Evolutionary conservation across 2,797 vertebrate genomes (phyloP).

Genomic region (Oryzias dopingdopingensis): DNA sequence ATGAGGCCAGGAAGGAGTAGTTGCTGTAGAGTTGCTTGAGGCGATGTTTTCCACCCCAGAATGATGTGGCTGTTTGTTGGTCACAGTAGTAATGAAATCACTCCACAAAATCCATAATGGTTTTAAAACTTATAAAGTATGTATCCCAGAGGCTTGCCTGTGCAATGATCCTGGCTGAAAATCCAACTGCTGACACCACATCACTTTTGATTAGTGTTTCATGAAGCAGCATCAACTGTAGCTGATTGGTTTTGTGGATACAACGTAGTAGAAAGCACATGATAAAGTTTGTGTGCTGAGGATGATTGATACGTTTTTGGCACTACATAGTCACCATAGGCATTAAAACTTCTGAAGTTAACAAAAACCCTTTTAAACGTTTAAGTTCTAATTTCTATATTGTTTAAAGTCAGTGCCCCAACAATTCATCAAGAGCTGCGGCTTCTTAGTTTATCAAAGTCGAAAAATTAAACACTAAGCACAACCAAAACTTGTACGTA

Average conservation of each 20-base stretch:
- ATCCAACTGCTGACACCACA: neutral
- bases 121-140: conserved; percentile 15
- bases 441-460: too few relatives aligned
- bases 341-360: conserved; percentile 9
- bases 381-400: too few relatives aligned
- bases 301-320: conserved; percentile 23
- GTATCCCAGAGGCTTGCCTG: conserved; percentile 5
- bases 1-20: conserved; percentile 59
- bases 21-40: conserved; percentile 35
- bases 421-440: too few relatives aligned
- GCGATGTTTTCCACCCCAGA: conserved; percentile 38
- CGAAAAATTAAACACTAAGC: too few relatives aligned
- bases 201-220: conserved; percentile 8
- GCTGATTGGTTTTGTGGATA: conserved; percentile 23
- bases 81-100: conserved; percentile 35
- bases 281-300: conserved; percentile 23
- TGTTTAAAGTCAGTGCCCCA: too few relatives aligned
- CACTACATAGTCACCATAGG: conserved; percentile 30
- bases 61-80: conserved; percentile 36
- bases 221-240: conserved; percentile 6
- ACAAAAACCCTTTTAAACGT: too few relatives aligned
- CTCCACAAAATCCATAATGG: conserved; percentile 27
- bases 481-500: too few relatives aligned
- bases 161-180: conserved; percentile 3
- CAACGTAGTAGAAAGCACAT: conserved; percentile 11